Percentiles rank a stretch among this genome's conserved stretches.
Evolutionary conservation across 2,797 vertebrate species (phyloP).

Genomic region (Delichon dasypus): DNA sequence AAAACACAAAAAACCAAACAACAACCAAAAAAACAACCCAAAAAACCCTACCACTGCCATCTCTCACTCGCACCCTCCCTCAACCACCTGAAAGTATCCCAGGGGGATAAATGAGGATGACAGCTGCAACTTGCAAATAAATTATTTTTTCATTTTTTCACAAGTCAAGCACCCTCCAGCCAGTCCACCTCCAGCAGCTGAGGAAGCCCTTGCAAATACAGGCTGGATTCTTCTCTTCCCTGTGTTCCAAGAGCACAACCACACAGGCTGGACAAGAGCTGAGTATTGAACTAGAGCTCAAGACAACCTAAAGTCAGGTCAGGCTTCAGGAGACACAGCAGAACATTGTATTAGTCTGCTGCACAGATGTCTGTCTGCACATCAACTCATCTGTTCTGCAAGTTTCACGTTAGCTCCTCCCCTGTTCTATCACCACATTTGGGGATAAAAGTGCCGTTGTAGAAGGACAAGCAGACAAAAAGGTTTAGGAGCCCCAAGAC

Average conservation of each 20-base stretch:
- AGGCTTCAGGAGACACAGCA: background rate
- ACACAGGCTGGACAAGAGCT: background rate
- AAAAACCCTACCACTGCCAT: too few relatives aligned
- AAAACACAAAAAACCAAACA: fast-evolving
- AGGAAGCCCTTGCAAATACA: background rate
- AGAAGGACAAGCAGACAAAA: background rate
- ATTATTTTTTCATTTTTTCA: background rate
- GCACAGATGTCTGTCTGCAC: background rate
- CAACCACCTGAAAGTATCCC: background rate
- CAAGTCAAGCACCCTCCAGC: background rate
- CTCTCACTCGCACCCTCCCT: too few relatives aligned
- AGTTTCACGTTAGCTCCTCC: background rate
- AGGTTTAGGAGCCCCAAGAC: fast-evolving
- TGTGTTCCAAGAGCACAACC: background rate
- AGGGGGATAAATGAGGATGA: background rate
- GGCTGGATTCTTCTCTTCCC: background rate
- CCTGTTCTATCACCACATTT: background rate
- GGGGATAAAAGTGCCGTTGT: background rate
- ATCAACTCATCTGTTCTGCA: background rate
- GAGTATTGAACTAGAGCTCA: background rate
- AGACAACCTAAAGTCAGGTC: background rate
- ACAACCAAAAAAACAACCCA: too few relatives aligned
- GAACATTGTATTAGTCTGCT: background rate
- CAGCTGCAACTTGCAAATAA: background rate
- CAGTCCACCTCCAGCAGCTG: background rate